These are phyloP conservation scores for Cyanoderma ruficeps DNA, from an alignment of 2,113 vertebrate species.

Conservation along the genomic window DNA sequence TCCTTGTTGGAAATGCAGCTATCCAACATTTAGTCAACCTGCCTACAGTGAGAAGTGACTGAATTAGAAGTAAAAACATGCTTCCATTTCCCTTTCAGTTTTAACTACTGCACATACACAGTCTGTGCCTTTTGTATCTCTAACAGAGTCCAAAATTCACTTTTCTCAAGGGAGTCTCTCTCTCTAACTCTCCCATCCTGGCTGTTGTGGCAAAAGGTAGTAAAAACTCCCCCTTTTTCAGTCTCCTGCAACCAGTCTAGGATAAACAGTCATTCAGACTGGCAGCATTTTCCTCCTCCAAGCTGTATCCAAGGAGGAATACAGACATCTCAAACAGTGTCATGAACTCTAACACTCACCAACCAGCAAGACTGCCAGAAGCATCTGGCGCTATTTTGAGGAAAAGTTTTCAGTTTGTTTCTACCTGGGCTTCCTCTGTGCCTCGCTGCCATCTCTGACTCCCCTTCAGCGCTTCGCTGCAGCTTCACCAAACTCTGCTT, in stretches of 20 bases:
- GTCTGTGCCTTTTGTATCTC: background rate
- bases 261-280: conserved; percentile 1
- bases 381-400: background rate
- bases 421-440: background rate
- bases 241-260: background rate
- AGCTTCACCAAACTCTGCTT: background rate
- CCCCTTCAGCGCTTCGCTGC: background rate
- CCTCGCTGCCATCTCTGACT: background rate
- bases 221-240: background rate
- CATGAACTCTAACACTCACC: background rate
- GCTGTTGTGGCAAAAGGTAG: conserved; percentile 9
- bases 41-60: conserved; percentile 15
- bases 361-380: background rate
- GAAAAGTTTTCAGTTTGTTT: background rate
- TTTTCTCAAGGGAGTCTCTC: background rate
- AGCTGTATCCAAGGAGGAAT: background rate
- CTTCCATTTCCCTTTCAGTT: conserved; percentile 1
- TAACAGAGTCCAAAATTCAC: background rate
- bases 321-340: background rate
- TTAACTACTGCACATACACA: conserved; percentile 34
- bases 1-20: conserved; percentile 32
- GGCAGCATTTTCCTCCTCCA: background rate
- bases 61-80: conserved; percentile 29
- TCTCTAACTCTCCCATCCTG: background rate
- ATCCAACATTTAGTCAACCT: conserved; percentile 34